Evolutionary conservation across 1,140 invertebrate genomes (phyloP), one percentile per base, ranked within the genome.

Genomic region (Neodiprion virginianus): DNA sequence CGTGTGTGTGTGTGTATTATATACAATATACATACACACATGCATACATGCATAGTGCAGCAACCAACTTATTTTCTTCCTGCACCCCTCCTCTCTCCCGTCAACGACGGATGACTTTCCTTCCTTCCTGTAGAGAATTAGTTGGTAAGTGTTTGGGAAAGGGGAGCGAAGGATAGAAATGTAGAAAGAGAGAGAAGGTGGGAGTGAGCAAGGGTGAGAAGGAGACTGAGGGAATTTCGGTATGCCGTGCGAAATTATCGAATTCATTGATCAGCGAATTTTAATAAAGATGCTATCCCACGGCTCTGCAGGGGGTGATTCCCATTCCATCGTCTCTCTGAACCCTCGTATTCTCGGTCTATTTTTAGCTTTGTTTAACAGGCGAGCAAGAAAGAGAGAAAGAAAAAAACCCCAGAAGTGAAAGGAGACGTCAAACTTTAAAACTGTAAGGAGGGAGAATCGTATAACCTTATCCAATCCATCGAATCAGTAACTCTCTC

Each of bases 231-330:
- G 61, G 7, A 21, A 21, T 14, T 65, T 65, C 17, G 17, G 61
- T 9, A 23, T 21, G 40, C 7, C 67, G 8, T 8, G 12, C 8
- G 48, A 53, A 75, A 75, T 75, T 40, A 23, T 48, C 49, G 61
- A 72, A 75, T 75, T 75, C 71, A 40, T 69, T 75, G 66, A 72
- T 75, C 74, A 75, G 70, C 74, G 67, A 72, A 72, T 72, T 72
- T 75, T 72, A 72, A 72, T 75, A 75, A 72, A 75, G 53, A 72
- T 72, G 7, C 67, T 23, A 4, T 14, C 12, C 67, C 67, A 23
- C 11, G 17, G 7, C 14, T 7, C 10, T 21, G 21, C 10, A 47
- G 11, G 23, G 40, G 14, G 3, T 21, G 14, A 11, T 69, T 47
- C 67, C 14, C 12, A 47, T 8, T 69, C 17, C 67, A 11, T 23